Evolutionary conservation across 2,797 vertebrate genomes (phyloP).

Genomic region (Tauraco hartlaubi): DNA sequence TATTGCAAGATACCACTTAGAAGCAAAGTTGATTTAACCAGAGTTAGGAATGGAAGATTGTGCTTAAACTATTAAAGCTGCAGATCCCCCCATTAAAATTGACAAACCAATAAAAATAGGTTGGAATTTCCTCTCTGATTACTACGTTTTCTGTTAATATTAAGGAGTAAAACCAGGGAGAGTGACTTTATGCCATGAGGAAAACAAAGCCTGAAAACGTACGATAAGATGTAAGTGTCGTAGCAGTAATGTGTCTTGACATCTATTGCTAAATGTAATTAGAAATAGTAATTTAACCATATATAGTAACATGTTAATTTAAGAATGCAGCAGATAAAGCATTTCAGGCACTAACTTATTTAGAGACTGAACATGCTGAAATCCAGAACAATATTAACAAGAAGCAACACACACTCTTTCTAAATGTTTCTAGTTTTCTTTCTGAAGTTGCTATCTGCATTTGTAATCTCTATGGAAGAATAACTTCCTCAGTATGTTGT

Average conservation of each 20-base stretch:
- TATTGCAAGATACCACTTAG: neutral
- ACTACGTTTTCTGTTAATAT: neutral
- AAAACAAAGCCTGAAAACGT: neutral
- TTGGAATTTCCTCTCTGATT: neutral
- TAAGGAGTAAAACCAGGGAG: neutral
- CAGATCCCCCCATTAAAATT: neutral
- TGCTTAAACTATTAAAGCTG: neutral
- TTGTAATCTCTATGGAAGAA: neutral
- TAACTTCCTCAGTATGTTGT: neutral
- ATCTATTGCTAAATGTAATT: neutral
- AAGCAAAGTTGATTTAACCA: neutral
- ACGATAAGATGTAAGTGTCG: neutral
- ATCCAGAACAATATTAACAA: neutral
- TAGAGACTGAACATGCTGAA: neutral
- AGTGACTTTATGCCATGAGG: neutral
- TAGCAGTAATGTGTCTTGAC: neutral
- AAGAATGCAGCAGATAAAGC: neutral
- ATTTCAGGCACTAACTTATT: neutral
- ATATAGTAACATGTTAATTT: neutral
- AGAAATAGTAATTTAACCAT: neutral
- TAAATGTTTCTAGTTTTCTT: neutral
- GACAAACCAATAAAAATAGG: neutral
- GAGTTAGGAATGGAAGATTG: neutral
- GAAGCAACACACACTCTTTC: fast-evolving
- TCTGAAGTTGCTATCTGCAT: neutral